Conservation (phyloP, 2,113 vertebrate species). For the Perca flavescens region DNA sequence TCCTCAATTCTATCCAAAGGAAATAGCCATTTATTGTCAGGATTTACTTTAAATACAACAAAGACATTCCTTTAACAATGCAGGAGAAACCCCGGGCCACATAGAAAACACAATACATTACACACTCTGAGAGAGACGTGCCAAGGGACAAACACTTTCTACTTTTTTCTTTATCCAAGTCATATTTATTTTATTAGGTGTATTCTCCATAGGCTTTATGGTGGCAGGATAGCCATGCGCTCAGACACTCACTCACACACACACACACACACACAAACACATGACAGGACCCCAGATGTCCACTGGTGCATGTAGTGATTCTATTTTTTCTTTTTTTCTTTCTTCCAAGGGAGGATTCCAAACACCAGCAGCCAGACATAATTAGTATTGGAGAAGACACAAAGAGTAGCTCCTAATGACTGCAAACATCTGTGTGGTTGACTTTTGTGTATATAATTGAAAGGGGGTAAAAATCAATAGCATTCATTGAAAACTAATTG, state of each 20-base stretch:
- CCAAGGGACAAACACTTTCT: constrained; percentile 77
- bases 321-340: constrained; percentile 62
- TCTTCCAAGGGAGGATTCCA: constrained; percentile 66
- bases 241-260: constrained; percentile 73
- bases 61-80: constrained; percentile 65
- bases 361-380: constrained; percentile 82
- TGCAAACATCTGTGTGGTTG: constrained; percentile 83
- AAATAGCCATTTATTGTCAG: constrained; percentile 66
- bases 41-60: constrained; percentile 65
- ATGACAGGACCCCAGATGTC: constrained; percentile 76
- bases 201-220: constrained; percentile 78
- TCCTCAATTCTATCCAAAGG: constrained; percentile 45
- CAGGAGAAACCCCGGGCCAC: constrained; percentile 62
- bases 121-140: constrained; percentile 68
- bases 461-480: constrained; percentile 83
- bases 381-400: constrained; percentile 86
- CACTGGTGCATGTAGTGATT: constrained; percentile 83
- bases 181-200: constrained; percentile 85
- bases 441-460: constrained; percentile 85
- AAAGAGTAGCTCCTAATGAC: constrained; percentile 84
- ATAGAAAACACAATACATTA: constrained; percentile 74
- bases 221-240: constrained; percentile 76
- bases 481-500: constrained; percentile 87
- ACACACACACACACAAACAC: constrained; percentile 60
- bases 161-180: constrained; percentile 75